Evolutionary conservation across 53 echinoderm and acorn worm genomes (phyloP).

Genomic region (Holothuria scabra): DNA sequence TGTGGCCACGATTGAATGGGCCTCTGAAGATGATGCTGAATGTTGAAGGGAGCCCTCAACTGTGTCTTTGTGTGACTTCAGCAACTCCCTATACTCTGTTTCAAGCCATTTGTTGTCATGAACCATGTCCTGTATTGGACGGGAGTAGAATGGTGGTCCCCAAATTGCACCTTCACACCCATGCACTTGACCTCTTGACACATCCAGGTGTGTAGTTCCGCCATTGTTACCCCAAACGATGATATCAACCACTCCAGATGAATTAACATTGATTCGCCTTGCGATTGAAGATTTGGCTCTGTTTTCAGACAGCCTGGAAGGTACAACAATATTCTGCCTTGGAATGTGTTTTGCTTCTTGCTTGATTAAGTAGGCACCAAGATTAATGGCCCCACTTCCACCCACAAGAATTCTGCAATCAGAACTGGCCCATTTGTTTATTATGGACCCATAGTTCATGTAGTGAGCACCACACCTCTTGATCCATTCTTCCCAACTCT

Average conservation of each 20-base stretch:
- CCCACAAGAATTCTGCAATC: slow-evolving; percentile 86
- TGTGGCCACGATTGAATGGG: slow-evolving; percentile 76
- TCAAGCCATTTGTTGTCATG: slow-evolving; percentile 98
- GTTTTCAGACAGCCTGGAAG: slow-evolving; percentile 85
- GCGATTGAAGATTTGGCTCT: slow-evolving; percentile 89
- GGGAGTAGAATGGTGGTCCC: slow-evolving; percentile 88
- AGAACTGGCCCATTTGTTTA: slow-evolving; percentile 66
- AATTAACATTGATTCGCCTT: slow-evolving; percentile 84
- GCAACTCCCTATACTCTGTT: slow-evolving; percentile 76
- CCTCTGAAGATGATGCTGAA: slow-evolving; percentile 72
- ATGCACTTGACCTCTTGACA: slow-evolving; percentile 74
- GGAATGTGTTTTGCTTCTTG: slow-evolving; percentile 71
- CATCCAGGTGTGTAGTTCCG: slow-evolving; percentile 77
- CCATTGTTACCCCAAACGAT: slow-evolving; percentile 92
- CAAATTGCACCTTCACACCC: slow-evolving; percentile 96
- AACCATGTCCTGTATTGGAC: slow-evolving; percentile 89
- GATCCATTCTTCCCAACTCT: slow-evolving; percentile 57
- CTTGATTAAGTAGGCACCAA: slow-evolving; percentile 83
- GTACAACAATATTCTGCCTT: slow-evolving; percentile 85
- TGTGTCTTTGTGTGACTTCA: slow-evolving; percentile 66
- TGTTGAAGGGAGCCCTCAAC: slow-evolving; percentile 72
- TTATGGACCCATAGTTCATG: slow-evolving; percentile 69
- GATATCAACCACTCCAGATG: slow-evolving; percentile 79
- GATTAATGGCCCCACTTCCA: slow-evolving; percentile 86
- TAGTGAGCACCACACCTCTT: slow-evolving; percentile 70